phyloP scores from a whole-genome alignment of 2,888 invertebrate genomes.

The Tenthredo mesomela region DNA sequence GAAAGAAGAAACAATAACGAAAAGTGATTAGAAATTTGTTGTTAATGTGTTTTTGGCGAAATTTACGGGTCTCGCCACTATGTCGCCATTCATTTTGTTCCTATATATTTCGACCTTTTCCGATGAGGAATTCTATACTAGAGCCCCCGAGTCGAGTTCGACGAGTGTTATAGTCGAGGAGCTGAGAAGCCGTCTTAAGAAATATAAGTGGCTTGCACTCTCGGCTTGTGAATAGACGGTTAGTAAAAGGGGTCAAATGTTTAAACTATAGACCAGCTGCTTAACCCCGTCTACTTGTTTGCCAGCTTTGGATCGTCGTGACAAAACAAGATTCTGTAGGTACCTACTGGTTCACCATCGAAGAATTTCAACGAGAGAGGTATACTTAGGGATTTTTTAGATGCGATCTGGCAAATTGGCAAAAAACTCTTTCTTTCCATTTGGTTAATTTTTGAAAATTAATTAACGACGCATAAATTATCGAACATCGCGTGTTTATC shows the following conservation, averaged over 20 bases:
- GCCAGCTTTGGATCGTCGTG: constrained; percentile 5
- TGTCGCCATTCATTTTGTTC: background rate
- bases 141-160: background rate
- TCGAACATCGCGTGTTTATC: constrained; percentile 15
- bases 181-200: constrained; percentile 43
- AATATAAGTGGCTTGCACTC: constrained; percentile 47
- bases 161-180: background rate
- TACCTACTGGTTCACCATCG: background rate
- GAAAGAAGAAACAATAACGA: background rate
- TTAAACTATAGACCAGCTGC: constrained; percentile 10
- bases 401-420: background rate
- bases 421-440: background rate
- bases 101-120: background rate
- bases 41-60: background rate
- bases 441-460: background rate
- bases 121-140: background rate
- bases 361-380: background rate
- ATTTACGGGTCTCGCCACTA: background rate
- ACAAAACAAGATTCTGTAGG: constrained; percentile 13
- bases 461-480: background rate
- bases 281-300: constrained; percentile 17
- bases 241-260: constrained; percentile 41
- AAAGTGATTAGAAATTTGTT: background rate
- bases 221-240: constrained; percentile 47
- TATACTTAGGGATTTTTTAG: too few species aligned